phyloP scores from a whole-genome alignment of 2,888 invertebrate species.

The Temnothorax rugatulus region DNA sequence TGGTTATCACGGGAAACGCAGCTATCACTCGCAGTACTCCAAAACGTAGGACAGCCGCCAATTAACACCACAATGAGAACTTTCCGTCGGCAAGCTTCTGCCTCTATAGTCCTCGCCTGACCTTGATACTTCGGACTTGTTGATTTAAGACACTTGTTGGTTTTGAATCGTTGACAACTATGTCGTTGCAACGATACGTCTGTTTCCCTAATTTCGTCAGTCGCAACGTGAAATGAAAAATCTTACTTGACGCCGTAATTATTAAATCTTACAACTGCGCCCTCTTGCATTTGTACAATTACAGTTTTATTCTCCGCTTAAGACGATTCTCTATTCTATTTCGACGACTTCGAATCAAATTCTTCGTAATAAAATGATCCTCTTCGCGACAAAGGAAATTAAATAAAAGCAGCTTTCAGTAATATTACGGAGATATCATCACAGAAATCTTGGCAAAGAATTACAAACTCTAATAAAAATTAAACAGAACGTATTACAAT shows the following conservation, averaged over 20 bases:
- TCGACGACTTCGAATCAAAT: neutral
- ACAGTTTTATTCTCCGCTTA: neutral
- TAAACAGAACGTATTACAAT: neutral
- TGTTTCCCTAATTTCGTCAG: neutral
- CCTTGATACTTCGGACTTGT: conserved; percentile 74
- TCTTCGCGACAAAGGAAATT: neutral
- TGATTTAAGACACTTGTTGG: conserved; percentile 79
- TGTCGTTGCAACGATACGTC: neutral
- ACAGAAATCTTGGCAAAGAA: neutral
- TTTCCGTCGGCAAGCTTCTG: conserved; percentile 57
- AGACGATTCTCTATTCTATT: neutral
- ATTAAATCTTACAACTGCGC: neutral
- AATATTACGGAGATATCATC: neutral
- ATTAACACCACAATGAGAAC: conserved; percentile 64
- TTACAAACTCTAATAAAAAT: neutral
- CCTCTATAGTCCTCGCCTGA: conserved; percentile 51
- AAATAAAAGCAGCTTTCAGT: neutral
- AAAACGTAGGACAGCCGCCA: conserved; percentile 54
- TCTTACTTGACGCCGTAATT: no score
- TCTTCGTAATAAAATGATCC: neutral
- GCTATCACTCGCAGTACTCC: conserved; percentile 52
- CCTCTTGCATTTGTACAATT: neutral
- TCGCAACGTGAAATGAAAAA: neutral
- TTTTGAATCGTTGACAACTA: conserved; percentile 63
- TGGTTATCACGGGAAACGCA: conserved; percentile 33